Conservation (phyloP, 2,888 invertebrate species). For the Tanytarsus gracilentus region DNA sequence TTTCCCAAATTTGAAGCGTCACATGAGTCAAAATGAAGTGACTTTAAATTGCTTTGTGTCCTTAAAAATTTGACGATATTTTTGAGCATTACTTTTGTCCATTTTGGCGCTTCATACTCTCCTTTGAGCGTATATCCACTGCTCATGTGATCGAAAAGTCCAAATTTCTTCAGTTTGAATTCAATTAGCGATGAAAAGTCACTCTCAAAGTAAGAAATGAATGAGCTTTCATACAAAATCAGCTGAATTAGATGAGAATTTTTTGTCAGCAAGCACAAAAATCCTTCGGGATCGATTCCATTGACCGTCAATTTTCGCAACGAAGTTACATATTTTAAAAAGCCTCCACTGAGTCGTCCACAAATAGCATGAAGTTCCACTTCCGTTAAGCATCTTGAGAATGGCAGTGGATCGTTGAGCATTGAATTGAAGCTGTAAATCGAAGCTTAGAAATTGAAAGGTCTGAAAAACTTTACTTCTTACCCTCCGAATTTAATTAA, state of each 20-base stretch:
- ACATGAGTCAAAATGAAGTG: neutral
- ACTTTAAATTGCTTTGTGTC: neutral
- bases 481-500: neutral
- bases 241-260: neutral
- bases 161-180: neutral
- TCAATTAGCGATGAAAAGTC: neutral
- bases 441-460: neutral
- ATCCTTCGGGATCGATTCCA: neutral
- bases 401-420: neutral
- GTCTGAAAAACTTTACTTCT: neutral
- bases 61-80: neutral
- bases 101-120: neutral
- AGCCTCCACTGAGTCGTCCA: neutral
- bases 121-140: neutral
- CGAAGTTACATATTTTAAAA: neutral
- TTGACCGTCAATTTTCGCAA: neutral
- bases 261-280: neutral
- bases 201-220: neutral
- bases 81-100: neutral
- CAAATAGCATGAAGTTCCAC: neutral
- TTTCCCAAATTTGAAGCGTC: neutral
- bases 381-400: neutral
- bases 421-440: neutral
- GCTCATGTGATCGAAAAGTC: neutral
- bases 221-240: neutral